Evolutionary conservation across 2,113 vertebrate genomes (phyloP).

Genomic region (Genyomyrus donnyi): DNA sequence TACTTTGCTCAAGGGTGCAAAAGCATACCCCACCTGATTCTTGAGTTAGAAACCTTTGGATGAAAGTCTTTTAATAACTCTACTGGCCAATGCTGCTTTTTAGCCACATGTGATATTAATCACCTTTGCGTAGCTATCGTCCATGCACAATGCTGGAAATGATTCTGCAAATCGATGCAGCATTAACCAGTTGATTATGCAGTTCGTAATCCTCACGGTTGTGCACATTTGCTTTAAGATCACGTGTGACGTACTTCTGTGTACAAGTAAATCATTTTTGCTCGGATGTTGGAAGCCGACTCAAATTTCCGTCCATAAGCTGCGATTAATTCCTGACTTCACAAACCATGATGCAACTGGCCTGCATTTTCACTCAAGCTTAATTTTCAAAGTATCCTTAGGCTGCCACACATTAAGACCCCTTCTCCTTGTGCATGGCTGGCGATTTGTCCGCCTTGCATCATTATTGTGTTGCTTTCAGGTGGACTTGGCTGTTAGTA

Average conservation of each 20-base stretch:
- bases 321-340: background rate
- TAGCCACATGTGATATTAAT: background rate
- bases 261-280: background rate
- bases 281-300: background rate
- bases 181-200: background rate
- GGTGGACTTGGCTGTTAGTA: background rate
- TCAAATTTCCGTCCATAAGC: background rate
- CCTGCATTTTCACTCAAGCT: background rate
- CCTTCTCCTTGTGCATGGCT: background rate
- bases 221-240: background rate
- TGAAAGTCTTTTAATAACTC: background rate
- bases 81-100: background rate
- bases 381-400: conserved; percentile 25
- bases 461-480: conserved; percentile 10
- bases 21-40: background rate
- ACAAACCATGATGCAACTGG: background rate
- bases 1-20: background rate
- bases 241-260: background rate
- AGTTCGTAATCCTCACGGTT: background rate
- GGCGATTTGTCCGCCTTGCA: background rate
- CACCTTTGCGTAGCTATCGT: background rate
- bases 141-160: background rate
- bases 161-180: background rate
- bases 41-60: background rate
- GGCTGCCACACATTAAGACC: background rate